Conservation (phyloP, 2,797 vertebrate species). For the Hypotaenidia okinawae region DNA sequence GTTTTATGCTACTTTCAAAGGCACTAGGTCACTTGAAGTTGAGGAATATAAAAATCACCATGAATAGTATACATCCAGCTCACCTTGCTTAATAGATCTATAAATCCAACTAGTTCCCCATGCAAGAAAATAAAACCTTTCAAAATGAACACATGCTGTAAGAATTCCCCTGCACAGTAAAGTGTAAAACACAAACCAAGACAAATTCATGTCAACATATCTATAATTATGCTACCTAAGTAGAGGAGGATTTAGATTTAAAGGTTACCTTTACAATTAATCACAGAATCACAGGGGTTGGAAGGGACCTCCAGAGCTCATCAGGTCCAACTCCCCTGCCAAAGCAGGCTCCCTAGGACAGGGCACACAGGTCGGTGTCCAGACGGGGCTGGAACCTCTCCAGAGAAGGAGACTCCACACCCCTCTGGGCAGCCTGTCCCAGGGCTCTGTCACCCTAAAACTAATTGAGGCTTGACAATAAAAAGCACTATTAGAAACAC, state of each 20-base stretch:
- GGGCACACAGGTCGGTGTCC: too few relatives aligned
- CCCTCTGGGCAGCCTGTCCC: too few relatives aligned
- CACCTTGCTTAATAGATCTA: constrained; percentile 56
- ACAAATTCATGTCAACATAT: neutral
- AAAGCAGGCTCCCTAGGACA: too few relatives aligned
- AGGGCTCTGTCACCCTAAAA: neutral
- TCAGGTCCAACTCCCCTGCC: too few relatives aligned
- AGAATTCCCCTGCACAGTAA: neutral
- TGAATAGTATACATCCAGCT: constrained; percentile 12
- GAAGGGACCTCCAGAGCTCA: too few relatives aligned
- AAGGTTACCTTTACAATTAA: constrained; percentile 44
- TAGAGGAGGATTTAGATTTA: neutral
- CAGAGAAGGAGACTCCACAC: too few relatives aligned
- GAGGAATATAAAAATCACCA: constrained; percentile 42
- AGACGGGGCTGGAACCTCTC: too few relatives aligned
- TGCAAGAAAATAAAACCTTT: constrained; percentile 31
- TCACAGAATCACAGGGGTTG: neutral
- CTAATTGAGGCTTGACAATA: neutral
- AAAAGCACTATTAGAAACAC: constrained; percentile 37
- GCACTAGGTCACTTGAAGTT: constrained; percentile 44
- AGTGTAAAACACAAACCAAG: constrained; percentile 36
- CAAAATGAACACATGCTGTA: neutral
- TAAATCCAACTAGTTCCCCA: constrained; percentile 17
- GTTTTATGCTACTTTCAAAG: constrained; percentile 61
- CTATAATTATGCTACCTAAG: neutral